phyloP scores from a whole-genome alignment of 2,888 invertebrate genomes.

The Philereme vetulata region DNA sequence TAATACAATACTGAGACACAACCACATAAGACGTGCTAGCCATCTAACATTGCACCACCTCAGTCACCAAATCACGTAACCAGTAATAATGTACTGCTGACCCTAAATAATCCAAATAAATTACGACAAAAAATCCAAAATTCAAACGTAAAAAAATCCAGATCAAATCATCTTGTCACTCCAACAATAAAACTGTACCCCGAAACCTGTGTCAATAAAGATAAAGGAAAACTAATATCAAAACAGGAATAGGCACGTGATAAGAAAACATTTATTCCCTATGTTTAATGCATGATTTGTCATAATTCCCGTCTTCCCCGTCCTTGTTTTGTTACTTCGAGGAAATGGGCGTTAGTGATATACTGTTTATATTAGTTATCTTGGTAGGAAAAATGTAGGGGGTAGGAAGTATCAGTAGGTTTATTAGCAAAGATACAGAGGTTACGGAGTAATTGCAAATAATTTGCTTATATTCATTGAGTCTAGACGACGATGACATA shows the following conservation, averaged over 20 bases:
- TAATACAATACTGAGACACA: too few relatives aligned
- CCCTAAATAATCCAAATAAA: neutral
- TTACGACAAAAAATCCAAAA: constrained; percentile 3
- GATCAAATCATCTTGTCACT: constrained; percentile 60
- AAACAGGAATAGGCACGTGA: constrained; percentile 83
- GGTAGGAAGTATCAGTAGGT: constrained; percentile 64
- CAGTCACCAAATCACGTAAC: too few relatives aligned
- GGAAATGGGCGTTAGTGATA: constrained; percentile 79
- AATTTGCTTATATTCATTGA: neutral
- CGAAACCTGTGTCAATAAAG: constrained; percentile 83
- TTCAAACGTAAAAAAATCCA: constrained; percentile 20
- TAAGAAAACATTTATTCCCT: constrained; percentile 84
- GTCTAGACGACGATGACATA: too few relatives aligned
- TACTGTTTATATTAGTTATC: constrained; percentile 80
- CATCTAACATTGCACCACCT: too few relatives aligned
- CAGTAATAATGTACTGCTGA: too few relatives aligned
- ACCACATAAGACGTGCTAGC: too few relatives aligned
- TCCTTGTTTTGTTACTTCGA: constrained; percentile 77
- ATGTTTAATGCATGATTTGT: constrained; percentile 85
- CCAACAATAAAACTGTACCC: constrained; percentile 72
- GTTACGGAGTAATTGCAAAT: constrained; percentile 57
- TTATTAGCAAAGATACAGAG: constrained; percentile 69
- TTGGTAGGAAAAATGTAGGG: constrained; percentile 70
- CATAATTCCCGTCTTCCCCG: constrained; percentile 79
- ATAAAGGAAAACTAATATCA: constrained; percentile 84